Percentiles rank a stretch among this genome's conserved stretches.
Evolutionary conservation across 2,888 invertebrate genomes (phyloP).

Genomic region (Eustalomyia histrio): DNA sequence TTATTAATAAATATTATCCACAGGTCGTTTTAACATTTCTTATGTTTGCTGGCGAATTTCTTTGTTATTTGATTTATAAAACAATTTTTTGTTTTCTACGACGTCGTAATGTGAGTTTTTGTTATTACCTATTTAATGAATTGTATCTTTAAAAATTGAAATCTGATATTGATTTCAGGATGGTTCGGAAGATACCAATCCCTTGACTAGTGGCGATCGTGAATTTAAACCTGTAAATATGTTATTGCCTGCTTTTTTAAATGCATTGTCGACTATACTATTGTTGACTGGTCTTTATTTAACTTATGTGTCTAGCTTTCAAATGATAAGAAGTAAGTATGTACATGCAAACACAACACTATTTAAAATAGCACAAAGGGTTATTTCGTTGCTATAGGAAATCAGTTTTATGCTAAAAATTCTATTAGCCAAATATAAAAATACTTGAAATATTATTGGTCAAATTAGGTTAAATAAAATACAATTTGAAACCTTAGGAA

Average conservation of each 20-base stretch:
- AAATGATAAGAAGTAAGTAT: conserved; percentile 92
- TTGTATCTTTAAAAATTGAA: conserved; percentile 1
- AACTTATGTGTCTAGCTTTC: conserved; percentile 96
- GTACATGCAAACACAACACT: not conserved
- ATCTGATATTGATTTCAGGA: conserved; percentile 71
- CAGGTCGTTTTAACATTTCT: conserved; percentile 86
- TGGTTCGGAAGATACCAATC: conserved; percentile 81
- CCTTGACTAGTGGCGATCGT: conserved; percentile 86
- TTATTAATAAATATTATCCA: not conserved
- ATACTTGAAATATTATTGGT: too few species aligned
- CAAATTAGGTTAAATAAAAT: too few species aligned
- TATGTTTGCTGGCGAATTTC: conserved; percentile 97
- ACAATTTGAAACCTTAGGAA: too few species aligned
- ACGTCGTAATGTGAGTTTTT: conserved; percentile 81
- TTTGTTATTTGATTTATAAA: conserved; percentile 91
- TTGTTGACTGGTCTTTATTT: conserved; percentile 95
- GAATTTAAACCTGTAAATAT: conserved; percentile 90
- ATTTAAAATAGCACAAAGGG: conserved; percentile 1
- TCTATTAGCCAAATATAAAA: too few species aligned
- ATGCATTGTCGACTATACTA: conserved; percentile 92
- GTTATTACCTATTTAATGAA: too few species aligned
- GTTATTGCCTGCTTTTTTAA: conserved; percentile 92
- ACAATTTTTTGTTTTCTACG: conserved; percentile 82
- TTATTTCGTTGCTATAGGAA: too few species aligned
- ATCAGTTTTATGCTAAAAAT: too few species aligned